Percentiles rank a stretch among this genome's conserved stretches.
Conservation (phyloP, 2,888 invertebrate genomes). For the Exocentrus adspersus region DNA sequence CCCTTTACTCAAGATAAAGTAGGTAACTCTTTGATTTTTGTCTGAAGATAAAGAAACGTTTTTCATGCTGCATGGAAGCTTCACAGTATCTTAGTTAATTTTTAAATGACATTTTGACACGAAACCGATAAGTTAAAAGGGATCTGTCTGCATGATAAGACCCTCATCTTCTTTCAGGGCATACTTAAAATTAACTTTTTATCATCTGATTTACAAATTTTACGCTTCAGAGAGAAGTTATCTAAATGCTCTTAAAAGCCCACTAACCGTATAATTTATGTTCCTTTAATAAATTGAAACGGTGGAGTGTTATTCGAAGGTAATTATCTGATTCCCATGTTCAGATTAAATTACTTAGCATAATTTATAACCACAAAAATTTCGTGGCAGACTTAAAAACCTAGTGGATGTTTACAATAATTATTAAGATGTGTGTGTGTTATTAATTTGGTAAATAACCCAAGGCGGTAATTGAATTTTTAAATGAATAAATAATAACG, state of each 20-base stretch:
- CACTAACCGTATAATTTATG: neutral
- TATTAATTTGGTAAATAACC: no score
- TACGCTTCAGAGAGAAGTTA: neutral
- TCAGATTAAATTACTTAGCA: constrained; percentile 2
- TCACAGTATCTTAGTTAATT: constrained; percentile 8
- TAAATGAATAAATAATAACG: no score
- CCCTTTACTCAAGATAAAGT: no score
- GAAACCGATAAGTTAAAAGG: constrained; percentile 17
- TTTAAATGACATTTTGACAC: constrained; percentile 21
- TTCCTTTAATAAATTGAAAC: constrained; percentile 5
- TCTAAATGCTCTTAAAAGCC: constrained; percentile 9
- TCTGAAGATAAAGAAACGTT: neutral
- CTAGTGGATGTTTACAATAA: neutral
- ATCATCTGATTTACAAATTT: constrained; percentile 10
- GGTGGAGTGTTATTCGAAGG: neutral
- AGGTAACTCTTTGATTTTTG: neutral
- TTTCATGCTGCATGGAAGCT: neutral
- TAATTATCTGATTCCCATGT: neutral
- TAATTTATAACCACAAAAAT: neutral
- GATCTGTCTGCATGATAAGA: constrained; percentile 5
- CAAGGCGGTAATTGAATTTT: no score
- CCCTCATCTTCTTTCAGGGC: constrained; percentile 10
- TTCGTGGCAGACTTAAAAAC: neutral
- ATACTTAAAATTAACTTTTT: constrained; percentile 1
- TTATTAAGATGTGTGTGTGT: no score